Base-by-base conservation (phyloP, 2,113 vertebrate genomes). In the Cyprinus carpio region DNA sequence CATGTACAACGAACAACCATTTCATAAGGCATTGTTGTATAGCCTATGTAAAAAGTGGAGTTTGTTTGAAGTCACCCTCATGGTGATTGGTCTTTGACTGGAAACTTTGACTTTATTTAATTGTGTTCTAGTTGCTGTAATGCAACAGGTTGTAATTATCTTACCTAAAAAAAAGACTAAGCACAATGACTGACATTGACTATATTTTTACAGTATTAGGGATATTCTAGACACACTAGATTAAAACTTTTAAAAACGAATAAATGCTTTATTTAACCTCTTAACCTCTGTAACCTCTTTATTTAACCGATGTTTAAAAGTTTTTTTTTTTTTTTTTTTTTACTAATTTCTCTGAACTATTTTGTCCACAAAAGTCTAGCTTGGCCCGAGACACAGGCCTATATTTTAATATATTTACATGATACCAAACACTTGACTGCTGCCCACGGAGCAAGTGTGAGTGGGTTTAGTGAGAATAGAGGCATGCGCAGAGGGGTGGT, bases 401-500 rank as follows among this genome's bases (percentile, higher is more conserved):
- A 23, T 23, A 23, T 43, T 71, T 43, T 37, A 60, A 23, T 15
- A 40, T 1, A 25, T 80, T 64, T 64, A 62, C 34, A 64, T 6
- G n/a, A 74, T 74, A 37, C 34, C 20, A 79, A 31, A 6, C 49
- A 20, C n/a, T 71, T 64, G 34, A 43, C 29, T 27, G 25, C 13
- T 75, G 54, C 54, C 77, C 31, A 80, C 49, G 3, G 49, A 49
- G 87, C 88, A 88, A 89, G 64, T 87, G 88, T 89, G 87, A 65
- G 92, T 87, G 80, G 56, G 58, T 49, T 85, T 87, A 13, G 62
- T 80, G 65, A 77, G 7, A 89, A 54, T 75, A 62, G 90, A 82
- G 91, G 94, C 96, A 90, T 96, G 96, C 96, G 96, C 93, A 92
- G 76, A 90, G 71, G 74, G 92, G 89, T 89, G 87, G 91, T 89